Percentiles rank a stretch among this genome's conserved stretches.
Evolutionary conservation across 2,797 vertebrate genomes (phyloP).

Genomic region (Dicrostonyx torquatus): DNA sequence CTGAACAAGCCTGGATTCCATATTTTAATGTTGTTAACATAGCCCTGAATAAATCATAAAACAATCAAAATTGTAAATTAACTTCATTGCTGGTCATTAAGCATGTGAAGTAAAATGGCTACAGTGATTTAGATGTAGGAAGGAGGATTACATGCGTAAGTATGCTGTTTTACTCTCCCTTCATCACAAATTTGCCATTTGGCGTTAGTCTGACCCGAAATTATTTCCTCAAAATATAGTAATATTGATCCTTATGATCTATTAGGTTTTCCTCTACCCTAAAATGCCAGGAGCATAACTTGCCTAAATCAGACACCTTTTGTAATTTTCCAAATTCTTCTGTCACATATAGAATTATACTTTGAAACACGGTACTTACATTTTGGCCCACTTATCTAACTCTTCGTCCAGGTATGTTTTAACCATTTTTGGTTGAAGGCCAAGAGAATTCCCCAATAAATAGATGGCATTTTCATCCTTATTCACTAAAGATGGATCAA

Average conservation of each 20-base stretch:
- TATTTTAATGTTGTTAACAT: constrained; percentile 20
- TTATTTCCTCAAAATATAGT: not conserved
- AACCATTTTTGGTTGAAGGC: constrained; percentile 92
- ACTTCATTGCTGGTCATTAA: not conserved
- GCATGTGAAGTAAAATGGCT: not conserved
- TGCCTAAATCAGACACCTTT: constrained; percentile 2
- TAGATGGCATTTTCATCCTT: constrained; percentile 91
- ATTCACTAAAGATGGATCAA: constrained; percentile 88
- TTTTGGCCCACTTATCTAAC: constrained; percentile 95
- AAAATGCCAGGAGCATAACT: not conserved
- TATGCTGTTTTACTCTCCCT: not conserved
- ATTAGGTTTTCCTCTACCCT: not conserved
- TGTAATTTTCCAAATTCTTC: constrained; percentile 30
- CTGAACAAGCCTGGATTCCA: not conserved
- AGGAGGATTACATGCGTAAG: not conserved
- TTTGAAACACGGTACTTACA: constrained; percentile 85
- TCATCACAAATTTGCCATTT: not conserved
- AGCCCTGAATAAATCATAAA: constrained; percentile 1
- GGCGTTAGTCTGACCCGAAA: not conserved
- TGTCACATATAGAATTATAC: not conserved
- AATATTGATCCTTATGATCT: not conserved
- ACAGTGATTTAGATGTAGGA: not conserved
- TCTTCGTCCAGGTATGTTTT: constrained; percentile 93
- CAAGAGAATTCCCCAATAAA: constrained; percentile 94
- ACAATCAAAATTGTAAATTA: not conserved